A percentile compares a stretch with the other conserved stretches of the same genome.
These are phyloP conservation scores for Cebidichthys violaceus DNA, from an alignment of 2,113 vertebrate genomes.

Conservation along the genomic window DNA sequence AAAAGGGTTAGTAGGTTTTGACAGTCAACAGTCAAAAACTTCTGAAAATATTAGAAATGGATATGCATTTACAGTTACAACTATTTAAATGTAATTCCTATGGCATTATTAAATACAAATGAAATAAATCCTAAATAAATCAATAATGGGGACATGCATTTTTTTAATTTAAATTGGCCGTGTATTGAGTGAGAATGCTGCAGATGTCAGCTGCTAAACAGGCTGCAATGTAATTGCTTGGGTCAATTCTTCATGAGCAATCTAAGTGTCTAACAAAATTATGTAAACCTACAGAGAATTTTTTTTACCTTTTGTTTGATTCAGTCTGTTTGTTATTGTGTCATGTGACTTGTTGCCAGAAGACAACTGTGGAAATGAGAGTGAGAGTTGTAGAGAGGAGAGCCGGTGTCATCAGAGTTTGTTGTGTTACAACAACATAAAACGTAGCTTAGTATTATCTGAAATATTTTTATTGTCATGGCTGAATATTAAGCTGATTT, in stretches of 20 bases:
- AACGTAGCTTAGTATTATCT: not conserved
- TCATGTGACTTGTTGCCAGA: not conserved
- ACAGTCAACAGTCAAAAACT: not conserved
- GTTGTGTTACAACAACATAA: not conserved
- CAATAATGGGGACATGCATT: not conserved
- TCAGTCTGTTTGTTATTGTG: not conserved
- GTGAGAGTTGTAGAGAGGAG: not conserved
- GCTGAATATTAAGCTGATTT: not conserved
- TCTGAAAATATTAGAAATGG: slow-evolving; percentile 18
- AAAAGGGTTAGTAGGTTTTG: slow-evolving; percentile 40
- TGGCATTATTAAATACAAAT: not conserved
- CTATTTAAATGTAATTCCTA: slow-evolving; percentile 1
- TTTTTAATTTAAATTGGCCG: not conserved
- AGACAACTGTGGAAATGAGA: not conserved
- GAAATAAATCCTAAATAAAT: too few relatives aligned
- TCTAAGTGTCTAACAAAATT: not conserved
- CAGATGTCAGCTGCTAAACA: not conserved
- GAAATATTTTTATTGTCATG: not conserved
- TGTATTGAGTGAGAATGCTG: not conserved
- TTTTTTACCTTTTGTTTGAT: not conserved
- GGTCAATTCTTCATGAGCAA: not conserved
- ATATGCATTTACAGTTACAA: slow-evolving; percentile 6
- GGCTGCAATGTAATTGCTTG: not conserved
- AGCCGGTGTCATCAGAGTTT: not conserved
- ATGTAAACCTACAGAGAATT: not conserved